A percentile compares a stretch with the other conserved stretches of the same genome.
Conservation (phyloP, 2,113 vertebrate genomes). For the Petaurus breviceps region DNA sequence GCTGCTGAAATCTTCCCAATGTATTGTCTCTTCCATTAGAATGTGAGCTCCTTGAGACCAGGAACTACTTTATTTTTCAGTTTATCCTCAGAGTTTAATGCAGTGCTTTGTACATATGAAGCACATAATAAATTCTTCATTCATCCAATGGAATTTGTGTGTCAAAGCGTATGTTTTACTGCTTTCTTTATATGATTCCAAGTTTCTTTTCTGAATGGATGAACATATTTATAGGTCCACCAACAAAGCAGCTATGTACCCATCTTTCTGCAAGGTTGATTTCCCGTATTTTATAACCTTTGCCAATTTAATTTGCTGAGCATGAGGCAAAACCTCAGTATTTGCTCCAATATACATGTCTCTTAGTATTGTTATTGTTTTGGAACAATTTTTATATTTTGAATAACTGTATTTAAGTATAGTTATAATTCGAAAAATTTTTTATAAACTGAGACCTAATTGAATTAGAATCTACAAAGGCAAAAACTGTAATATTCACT, state of each 20-base stretch:
- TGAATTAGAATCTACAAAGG: constrained; percentile 40
- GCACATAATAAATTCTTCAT: neutral
- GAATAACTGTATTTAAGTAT: neutral
- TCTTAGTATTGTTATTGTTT: neutral
- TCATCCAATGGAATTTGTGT: neutral
- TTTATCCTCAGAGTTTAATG: neutral
- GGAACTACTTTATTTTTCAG: neutral
- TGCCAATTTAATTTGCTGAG: neutral
- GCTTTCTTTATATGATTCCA: neutral
- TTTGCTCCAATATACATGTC: neutral
- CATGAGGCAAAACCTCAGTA: neutral
- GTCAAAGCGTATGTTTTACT: neutral
- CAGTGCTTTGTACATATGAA: neutral
- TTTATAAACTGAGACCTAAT: constrained; percentile 31
- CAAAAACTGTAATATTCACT: constrained; percentile 50
- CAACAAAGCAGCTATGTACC: neutral
- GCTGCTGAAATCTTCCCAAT: neutral
- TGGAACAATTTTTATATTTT: neutral
- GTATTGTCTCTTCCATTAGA: neutral
- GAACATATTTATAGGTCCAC: neutral
- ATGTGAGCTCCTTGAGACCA: neutral
- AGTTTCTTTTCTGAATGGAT: neutral
- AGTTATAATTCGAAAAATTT: constrained; percentile 9
- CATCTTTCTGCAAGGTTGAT: neutral
- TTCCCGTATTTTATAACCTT: neutral